Evolutionary conservation across 2,888 invertebrate species (phyloP), one percentile per base, ranked within the genome.

Genomic region (Geophilus truncorum): DNA sequence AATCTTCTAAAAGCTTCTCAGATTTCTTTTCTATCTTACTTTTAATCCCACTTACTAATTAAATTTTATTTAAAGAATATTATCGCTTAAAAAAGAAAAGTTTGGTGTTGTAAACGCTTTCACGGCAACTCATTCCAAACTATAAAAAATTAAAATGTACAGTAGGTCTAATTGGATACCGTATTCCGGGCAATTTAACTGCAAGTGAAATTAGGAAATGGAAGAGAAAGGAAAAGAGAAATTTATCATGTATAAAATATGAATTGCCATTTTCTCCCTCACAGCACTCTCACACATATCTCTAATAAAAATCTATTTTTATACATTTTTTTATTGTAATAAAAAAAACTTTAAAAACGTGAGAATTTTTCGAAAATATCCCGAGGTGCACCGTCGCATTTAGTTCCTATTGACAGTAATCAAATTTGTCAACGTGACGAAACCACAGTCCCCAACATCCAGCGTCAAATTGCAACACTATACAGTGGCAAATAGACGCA

Each of bases 111-210:
- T 45, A 45, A 45, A 45, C 45, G 45, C 45, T 45, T 45, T 45
- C 45, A n/a, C 45, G 1, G 18, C n/a, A 45, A 45, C 45, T 45
- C 5, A 45, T 2, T n/a, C 2, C 45, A n/a, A 51, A 5, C 18
- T 21, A 51, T 51, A 51, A 51, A 70, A 70, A 70, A 70, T 70
- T 70, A 70, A 70, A 70, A 28, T 25, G 15, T n/a, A n/a, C n/a
- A n/a, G n/a, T 28, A 28, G 28, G 1, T 28, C 15, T 70, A 70
- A 70, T 70, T 70, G 70, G 28, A 28, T 70, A 10, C 70, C 1
- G 15, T n/a, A n/a, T n/a, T n/a, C n/a, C 70, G 70, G 70, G 70
- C 70, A 70, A 70, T 70, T 70, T 70, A 70, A 70, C 70, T 45
- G 70, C 6, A 4, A 70, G 28, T 70, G 28, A 70, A 70, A 70